Evolutionary conservation across 2,888 invertebrate species (phyloP).

Genomic region (Microplitis deprimator): DNA sequence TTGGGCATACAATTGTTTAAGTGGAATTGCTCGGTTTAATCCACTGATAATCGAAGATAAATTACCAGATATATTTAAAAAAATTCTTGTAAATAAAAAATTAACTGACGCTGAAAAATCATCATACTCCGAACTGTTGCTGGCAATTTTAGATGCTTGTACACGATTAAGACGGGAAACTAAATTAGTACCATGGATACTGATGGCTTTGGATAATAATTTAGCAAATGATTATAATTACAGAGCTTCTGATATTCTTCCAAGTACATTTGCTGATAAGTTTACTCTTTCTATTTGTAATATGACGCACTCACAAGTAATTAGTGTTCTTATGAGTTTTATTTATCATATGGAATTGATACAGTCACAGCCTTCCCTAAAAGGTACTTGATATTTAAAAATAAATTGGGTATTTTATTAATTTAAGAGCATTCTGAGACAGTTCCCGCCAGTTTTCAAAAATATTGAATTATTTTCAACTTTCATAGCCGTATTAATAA

Average conservation of each 20-base stretch:
- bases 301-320: constrained; percentile 55
- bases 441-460: too few species aligned
- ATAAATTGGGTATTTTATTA: not conserved
- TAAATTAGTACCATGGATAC: constrained; percentile 61
- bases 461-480: too few species aligned
- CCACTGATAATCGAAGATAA: constrained; percentile 61
- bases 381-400: not conserved
- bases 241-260: constrained; percentile 44
- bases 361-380: not conserved
- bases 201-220: constrained; percentile 55
- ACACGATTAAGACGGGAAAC: constrained; percentile 61
- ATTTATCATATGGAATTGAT: constrained; percentile 58
- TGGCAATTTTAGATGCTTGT: constrained; percentile 56
- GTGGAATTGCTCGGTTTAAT: constrained; percentile 58
- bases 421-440: too few species aligned
- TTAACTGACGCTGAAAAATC: constrained; percentile 43
- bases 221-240: constrained; percentile 1
- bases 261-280: constrained; percentile 52
- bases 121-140: constrained; percentile 53
- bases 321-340: constrained; percentile 58
- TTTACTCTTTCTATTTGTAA: constrained; percentile 51
- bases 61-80: constrained; percentile 55
- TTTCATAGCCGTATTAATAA: too few species aligned
- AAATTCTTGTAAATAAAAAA: constrained; percentile 52
- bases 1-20: constrained; percentile 56